Evolutionary conservation across 1,140 invertebrate genomes (phyloP), one percentile per base, ranked within the genome.

Genomic region (Scaptomyza hsui): DNA sequence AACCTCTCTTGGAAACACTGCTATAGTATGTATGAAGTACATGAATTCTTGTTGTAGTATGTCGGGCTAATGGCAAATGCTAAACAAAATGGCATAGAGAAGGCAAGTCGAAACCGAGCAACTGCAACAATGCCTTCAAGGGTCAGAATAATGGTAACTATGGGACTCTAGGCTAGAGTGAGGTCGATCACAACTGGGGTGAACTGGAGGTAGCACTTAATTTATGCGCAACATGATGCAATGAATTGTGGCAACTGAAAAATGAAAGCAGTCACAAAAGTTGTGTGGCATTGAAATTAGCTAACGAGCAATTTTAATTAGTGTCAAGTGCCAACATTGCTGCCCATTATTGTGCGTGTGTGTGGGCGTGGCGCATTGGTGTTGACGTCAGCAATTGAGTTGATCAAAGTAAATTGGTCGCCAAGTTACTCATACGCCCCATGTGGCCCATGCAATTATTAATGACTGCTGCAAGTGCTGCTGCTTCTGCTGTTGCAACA

Each of bases 301-400:
- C 59, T 67, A 71, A 74, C 73, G 55, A 68, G 76, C 64, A 62
- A 86, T 82, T 88, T 88, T 88, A 88, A 88, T 88, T 82, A 82
- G 78, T 82, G 82, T 42, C 75, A 77, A 74, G 73, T 68, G 56
- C 26, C 35, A 72, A 55, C 56, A 83, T 69, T 81, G 62, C 60
- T 35, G 32, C 41, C 67, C 59, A 21, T 63, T 70, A 81, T 79
- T 6, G 7, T 63, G 61, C 10, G 26, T 39, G 19, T 44, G 21
- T 35, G 49, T 15, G 57, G 68, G 53, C 44, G 26, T 48, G 35
- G 51, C 56, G 19, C 39, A 72, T 48, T 63, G n/a, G 32, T n/a
- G 61, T 55, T 73, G 57, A 63, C 47, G 57, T 61, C 45, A 69
- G 57, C 45, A 39, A 45, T 70, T 59, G 59, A 70, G 51, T 64